Conservation (phyloP, 92 coral and sea anemone species). For the Porites rus region DNA sequence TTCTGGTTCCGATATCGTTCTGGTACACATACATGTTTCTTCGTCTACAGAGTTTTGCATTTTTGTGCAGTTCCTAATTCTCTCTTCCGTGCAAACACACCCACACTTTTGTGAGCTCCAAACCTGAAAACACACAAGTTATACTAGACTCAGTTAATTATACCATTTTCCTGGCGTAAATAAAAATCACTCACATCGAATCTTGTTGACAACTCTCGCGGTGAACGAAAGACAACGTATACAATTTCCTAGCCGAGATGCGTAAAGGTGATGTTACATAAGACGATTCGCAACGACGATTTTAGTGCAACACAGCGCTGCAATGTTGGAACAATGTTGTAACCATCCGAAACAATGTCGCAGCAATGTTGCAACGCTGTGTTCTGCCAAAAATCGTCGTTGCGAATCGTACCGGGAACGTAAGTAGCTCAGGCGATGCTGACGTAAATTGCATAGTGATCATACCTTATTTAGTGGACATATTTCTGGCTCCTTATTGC, state of each 20-base stretch:
- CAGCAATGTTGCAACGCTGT: no score
- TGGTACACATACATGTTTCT: conserved; percentile 52
- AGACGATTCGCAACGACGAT: no score
- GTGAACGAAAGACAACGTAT: no score
- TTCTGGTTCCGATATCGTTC: background rate
- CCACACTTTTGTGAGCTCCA: conserved; percentile 85
- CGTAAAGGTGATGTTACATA: no score
- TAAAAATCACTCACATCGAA: no score
- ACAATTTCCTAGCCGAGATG: background rate
- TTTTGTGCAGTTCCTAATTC: conserved; percentile 44
- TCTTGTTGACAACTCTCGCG: no score
- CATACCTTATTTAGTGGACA: conserved; percentile 75
- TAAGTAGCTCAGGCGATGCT: background rate
- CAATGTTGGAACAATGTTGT: no score
- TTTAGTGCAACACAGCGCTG: no score
- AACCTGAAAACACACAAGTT: conserved; percentile 27
- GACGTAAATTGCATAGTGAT: background rate
- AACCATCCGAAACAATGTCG: no score
- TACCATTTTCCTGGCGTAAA: no score
- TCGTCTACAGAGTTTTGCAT: conserved; percentile 59
- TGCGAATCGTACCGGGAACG: no score
- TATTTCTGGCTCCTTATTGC: conserved; percentile 55
- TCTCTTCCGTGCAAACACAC: conserved; percentile 70
- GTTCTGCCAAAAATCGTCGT: no score
- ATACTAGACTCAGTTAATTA: background rate